Evolutionary conservation across 2,888 invertebrate genomes (phyloP), one percentile per base, ranked within the genome.

Genomic region (Steromphala cineraria): DNA sequence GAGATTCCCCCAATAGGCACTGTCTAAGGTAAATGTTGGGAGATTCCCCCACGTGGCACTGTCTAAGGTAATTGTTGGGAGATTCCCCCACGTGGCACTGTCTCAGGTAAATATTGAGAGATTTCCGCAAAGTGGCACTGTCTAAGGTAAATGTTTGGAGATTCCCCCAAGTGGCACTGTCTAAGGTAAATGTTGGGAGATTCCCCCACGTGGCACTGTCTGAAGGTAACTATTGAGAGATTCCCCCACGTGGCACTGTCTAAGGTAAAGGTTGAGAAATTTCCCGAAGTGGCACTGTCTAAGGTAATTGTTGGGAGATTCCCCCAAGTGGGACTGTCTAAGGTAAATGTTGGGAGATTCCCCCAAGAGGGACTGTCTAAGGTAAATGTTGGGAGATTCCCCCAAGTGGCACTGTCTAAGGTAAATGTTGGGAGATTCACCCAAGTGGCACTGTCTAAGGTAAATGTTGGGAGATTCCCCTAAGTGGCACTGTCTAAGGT

Each of bases 11-110:
- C 96, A 79, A 95, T 95, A n/a, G 0, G 95, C 95, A 0, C 93
- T 96, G 53, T 95, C 96, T 36, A 96, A 96, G 95, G 96, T 96
- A 13, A 46, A 46, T 46, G 7, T 96, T 95, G 96, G 96, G 89
- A 95, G 95, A 19, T 96, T 96, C 87, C 96, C 96, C 0, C 95
- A 96, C 80, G 95, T 95, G 0, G 95, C 95, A 0, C 93, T 96
- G 53, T 95, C 96, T 36, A 96, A 96, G 95, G 96, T 96, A 13
- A 46, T 10, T 46, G 13, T 96, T 95, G 96, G 96, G 89, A 95
- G 95, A 19, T 96, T 96, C 86, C 96, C 0, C 95, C n/a, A 96
- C 80, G 95, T 95, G 0, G 95, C 95, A 0, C 93, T 96, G 53
- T 95, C 96, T 36, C 96, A 96, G 95, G 96, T 96, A 13, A 46